A percentile compares a stretch with the other conserved stretches of the same genome.
These are phyloP conservation scores for Ptychochromis oligacanthus DNA, from an alignment of 2,113 vertebrate species.

Conservation along the genomic window DNA sequence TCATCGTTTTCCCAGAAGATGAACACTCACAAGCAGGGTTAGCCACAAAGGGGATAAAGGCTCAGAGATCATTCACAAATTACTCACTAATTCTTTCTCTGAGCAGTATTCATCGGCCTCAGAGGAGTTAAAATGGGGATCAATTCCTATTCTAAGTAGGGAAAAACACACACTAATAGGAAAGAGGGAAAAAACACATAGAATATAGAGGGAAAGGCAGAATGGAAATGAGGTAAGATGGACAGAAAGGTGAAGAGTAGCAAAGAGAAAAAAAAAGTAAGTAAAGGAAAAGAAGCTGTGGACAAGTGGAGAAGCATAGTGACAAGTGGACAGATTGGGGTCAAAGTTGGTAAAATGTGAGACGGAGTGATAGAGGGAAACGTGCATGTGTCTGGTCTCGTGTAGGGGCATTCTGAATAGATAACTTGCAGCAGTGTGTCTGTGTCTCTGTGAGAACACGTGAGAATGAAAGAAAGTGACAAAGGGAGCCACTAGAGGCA, in stretches of 20 bases:
- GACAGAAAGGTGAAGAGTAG: constrained; percentile 8
- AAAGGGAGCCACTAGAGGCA: constrained; percentile 22
- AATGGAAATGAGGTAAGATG: constrained; percentile 25
- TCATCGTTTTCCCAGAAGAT: constrained; percentile 51
- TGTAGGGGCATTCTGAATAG: constrained; percentile 35
- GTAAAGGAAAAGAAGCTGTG: constrained; percentile 17
- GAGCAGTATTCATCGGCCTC: constrained; percentile 34
- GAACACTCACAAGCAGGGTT: constrained; percentile 32
- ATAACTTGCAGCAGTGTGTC: constrained; percentile 9
- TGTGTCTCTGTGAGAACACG: not conserved
- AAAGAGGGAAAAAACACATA: not conserved
- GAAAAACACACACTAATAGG: constrained; percentile 21
- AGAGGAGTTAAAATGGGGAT: constrained; percentile 38
- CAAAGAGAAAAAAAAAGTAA: constrained; percentile 14
- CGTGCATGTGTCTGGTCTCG: not conserved
- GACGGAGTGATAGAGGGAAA: constrained; percentile 20
- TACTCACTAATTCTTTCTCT: constrained; percentile 59
- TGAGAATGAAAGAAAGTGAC: constrained; percentile 26
- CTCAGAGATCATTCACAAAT: constrained; percentile 63
- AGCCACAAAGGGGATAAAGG: constrained; percentile 55
- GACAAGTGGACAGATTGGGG: constrained; percentile 65
- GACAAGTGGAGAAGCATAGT: constrained; percentile 26
- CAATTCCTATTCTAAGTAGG: constrained; percentile 37
- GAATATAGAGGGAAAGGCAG: not conserved
- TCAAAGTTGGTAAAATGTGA: constrained; percentile 50